Evolutionary conservation across 2,888 invertebrate genomes (phyloP).

Genomic region (Chirona hameri): DNA sequence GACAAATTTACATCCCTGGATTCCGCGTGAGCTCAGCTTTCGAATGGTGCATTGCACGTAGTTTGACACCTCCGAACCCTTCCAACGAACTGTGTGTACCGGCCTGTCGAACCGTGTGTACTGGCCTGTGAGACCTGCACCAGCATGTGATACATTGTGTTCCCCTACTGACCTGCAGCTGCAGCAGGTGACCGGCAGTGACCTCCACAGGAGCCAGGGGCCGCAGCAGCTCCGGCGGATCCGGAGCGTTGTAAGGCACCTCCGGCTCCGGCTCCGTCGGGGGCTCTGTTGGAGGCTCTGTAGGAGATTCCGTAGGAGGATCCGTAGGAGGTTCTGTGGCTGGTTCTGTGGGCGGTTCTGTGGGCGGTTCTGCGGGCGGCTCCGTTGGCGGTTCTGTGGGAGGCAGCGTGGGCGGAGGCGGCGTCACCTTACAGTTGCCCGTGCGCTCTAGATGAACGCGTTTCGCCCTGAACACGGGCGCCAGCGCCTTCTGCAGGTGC

Average conservation of each 20-base stretch:
- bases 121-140: background rate
- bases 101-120: no score
- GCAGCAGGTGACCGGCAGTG: background rate
- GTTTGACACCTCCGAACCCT: no score
- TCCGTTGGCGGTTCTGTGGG: conserved; percentile 26
- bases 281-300: background rate
- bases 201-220: background rate
- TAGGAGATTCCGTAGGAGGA: background rate
- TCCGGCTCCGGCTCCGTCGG: background rate
- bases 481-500: conserved; percentile 34
- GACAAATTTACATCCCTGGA: no score
- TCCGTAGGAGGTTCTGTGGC: background rate
- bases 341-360: background rate
- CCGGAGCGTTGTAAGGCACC: background rate
- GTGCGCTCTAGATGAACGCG: conserved; percentile 32
- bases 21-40: no score
- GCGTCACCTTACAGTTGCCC: background rate
- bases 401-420: background rate
- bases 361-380: conserved; percentile 12
- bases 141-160: no score
- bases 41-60: no score
- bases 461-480: conserved; percentile 38
- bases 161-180: background rate
- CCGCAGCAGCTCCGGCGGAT: background rate
- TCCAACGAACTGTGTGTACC: no score